Base-by-base conservation (phyloP, 2,113 vertebrate genomes). In the Xenopus borealis region DNA sequence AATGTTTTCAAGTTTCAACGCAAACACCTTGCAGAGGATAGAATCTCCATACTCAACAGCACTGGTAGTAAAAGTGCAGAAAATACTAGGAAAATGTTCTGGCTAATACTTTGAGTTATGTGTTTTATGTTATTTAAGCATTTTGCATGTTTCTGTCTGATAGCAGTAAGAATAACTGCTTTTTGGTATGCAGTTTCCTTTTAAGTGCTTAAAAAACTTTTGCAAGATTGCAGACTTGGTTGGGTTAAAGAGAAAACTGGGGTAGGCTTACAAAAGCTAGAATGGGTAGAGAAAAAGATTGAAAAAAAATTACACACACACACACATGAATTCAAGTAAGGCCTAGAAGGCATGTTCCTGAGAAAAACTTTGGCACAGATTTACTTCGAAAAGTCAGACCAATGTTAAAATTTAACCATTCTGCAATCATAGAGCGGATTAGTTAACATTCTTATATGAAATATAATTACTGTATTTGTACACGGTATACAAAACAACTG, bases 221-320 rank as follows among this genome's bases (percentile, higher is more conserved):
- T n/a, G 8, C 17, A 73, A 66, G 11, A 10, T 20, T 72, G 30
- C 33, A 18, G 64, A 62, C 65, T 73, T 66, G 52, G 50, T 17
- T 45, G 23, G 19, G 23, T 47, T 62, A 11, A 61, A 3, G 58
- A 12, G 10, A 50, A 50, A 61, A 61, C 5, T 61, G 20, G 7
- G 18, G 10, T 18, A 61, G 58, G 19, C 10, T 23, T 23, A 12
- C 5, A 20, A 61, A 23, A 23, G 27, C 10, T 61, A 23, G 3
- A 12, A 7, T 50, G 47, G 12, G n/a, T 7, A 16, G 6, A 19
- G 9, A n/a, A 58, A 58, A 17, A 58, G 3, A 58, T 10, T 17
- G 0, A 58, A 19, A 10, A 18, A 58, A 58, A 58, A 9, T n/a
- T 40, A 40, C 8, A 40, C 33, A 40, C 33, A 33, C 30, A 33